phyloP scores from a whole-genome alignment of 2,797 vertebrate genomes.

The Pseudochirops corinnae region DNA sequence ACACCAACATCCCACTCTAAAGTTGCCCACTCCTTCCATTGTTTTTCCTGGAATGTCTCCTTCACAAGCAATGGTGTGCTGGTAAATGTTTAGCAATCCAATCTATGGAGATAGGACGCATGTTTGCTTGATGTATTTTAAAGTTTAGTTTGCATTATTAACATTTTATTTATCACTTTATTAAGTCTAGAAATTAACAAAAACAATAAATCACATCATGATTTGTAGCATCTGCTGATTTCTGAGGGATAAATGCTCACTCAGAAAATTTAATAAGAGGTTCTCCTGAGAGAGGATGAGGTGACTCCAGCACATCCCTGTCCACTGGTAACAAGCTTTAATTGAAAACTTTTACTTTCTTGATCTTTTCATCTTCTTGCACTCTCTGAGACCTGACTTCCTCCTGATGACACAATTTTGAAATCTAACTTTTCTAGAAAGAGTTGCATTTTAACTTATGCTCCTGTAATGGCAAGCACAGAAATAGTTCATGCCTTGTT shows the following conservation, averaged over 20 bases:
- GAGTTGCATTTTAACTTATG: not conserved
- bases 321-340: not conserved
- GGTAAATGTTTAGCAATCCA: too few relatives aligned
- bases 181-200: too few relatives aligned
- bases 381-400: not conserved
- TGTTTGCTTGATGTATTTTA: too few relatives aligned
- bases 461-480: not conserved
- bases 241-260: not conserved
- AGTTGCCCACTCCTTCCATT: too few relatives aligned
- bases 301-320: not conserved
- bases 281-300: not conserved
- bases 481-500: too few relatives aligned
- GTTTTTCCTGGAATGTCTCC: too few relatives aligned
- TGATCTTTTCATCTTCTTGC: not conserved
- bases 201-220: too few relatives aligned
- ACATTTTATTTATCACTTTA: too few relatives aligned
- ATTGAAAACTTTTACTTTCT: not conserved
- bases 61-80: too few relatives aligned
- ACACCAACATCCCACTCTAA: too few relatives aligned
- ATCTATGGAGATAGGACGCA: too few relatives aligned
- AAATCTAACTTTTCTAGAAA: not conserved
- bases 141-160: too few relatives aligned
- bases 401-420: not conserved
- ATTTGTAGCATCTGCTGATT: not conserved
- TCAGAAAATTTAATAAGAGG: not conserved